phyloP scores from a whole-genome alignment of 2,797 vertebrate genomes.

The Sebastes melanostomus region DNA sequence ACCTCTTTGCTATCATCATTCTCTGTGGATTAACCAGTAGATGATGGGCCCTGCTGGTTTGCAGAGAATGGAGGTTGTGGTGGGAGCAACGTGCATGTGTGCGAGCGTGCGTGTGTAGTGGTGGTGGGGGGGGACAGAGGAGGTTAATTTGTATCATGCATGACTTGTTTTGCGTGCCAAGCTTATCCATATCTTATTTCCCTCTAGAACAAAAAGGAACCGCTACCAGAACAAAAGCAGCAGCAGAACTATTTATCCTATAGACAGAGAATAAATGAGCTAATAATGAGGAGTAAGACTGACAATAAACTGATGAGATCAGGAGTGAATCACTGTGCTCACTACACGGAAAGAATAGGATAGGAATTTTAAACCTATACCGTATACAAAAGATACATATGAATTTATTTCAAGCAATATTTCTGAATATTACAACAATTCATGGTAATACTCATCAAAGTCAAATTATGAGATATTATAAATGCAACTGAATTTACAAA shows the following conservation, averaged over 20 bases:
- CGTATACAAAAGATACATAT: background rate
- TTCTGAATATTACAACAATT: background rate
- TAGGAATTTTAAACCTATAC: background rate
- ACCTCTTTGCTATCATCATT: background rate
- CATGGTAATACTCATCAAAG: too few relatives aligned
- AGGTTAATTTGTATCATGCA: constrained; percentile 73
- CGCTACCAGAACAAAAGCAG: constrained; percentile 14
- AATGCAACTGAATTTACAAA: background rate
- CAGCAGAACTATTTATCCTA: constrained; percentile 7
- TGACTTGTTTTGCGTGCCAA: constrained; percentile 74
- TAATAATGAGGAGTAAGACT: background rate
- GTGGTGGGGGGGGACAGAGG: constrained; percentile 35
- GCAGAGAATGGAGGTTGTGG: constrained; percentile 48
- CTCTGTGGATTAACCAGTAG: constrained; percentile 44
- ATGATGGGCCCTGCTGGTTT: constrained; percentile 46
- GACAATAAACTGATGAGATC: background rate
- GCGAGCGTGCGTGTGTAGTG: constrained; percentile 14
- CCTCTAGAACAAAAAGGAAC: constrained; percentile 4
- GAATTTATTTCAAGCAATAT: background rate
- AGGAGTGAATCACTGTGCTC: background rate
- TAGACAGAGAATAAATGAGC: background rate
- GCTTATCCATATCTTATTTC: constrained; percentile 74
- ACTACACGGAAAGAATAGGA: background rate
- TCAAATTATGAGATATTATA: background rate
- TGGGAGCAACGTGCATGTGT: constrained; percentile 28